Evolutionary conservation across 2,113 vertebrate genomes (phyloP), one percentile per base, ranked within the genome.

Genomic region (Psammodynastes pulverulentus): DNA sequence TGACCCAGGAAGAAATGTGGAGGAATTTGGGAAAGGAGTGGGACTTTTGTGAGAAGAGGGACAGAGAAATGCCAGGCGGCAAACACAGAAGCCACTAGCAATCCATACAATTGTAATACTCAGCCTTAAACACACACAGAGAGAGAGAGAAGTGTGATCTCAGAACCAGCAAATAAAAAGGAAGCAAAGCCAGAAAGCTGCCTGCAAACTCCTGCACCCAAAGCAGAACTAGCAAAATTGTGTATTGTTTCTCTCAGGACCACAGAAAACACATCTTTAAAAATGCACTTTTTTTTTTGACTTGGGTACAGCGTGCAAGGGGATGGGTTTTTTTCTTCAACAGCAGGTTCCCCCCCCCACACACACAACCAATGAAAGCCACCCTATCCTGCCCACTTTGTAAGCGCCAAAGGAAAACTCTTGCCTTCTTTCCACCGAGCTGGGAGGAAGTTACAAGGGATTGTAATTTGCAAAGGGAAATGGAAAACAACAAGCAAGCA

Each of bases 151-250:
- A 49, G 51, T 84, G 91, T 87, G 2, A 43, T 90, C 48, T 53
- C 2, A 3, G n/a, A 43, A 24, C n/a, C 13, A 91, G 1, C 84
- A n/a, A 87, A 84, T 53, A 29, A n/a, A 39, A 87, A 85, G 21
- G 87, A 24, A 94, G 95, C 84, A 94, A 89, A 10, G 19, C 9
- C 9, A 1, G 17, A 93, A 93, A 84, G 46, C 89, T 84, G 43
- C n/a, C 23, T 43, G 17, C n/a, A 17, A 49, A 67, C 43, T 23
- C 4, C 48, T 45, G 51, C 43, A 45, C 72, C 23, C 86, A 56
- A 90, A 39, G 26, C 4, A 29, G 89, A 34, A 45, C 84, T 86
- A 89, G 62, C 86, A 88, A 67, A 89, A 84, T 34, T 86, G 90
- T 34, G 53, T 48, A 93, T 91, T 89, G 90, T 91, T 93, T 67